Conservation (phyloP, 2,888 invertebrate genomes). For the Xanthia togata region DNA sequence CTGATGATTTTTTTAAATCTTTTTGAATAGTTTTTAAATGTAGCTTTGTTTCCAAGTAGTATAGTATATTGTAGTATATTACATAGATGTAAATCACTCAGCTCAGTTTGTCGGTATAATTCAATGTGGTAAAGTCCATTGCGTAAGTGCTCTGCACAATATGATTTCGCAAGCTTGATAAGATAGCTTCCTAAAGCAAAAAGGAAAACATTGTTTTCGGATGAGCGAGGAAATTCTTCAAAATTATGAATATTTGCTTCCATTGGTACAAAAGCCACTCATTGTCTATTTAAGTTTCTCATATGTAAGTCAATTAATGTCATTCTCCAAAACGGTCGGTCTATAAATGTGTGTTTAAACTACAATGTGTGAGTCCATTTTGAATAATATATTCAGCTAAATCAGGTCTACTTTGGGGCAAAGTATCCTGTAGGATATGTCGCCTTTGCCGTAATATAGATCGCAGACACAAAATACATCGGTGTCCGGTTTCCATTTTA, state of each 20-base stretch:
- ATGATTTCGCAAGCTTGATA: not conserved
- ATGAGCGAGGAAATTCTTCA: not conserved
- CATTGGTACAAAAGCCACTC: slow-evolving; percentile 1
- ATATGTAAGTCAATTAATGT: not conserved
- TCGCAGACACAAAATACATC: too few species aligned
- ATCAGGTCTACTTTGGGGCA: not conserved
- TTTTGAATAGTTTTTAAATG: too few species aligned
- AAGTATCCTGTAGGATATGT: not conserved
- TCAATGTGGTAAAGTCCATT: too few species aligned
- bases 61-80: not conserved
- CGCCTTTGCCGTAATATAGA: not conserved
- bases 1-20: too few species aligned
- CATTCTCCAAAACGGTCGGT: not conserved
- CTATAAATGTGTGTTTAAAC: too few species aligned
- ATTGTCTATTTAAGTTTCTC: not conserved
- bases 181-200: not conserved
- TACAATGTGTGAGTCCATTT: too few species aligned
- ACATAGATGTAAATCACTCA: not conserved
- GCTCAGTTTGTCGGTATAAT: not conserved
- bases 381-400: not conserved
- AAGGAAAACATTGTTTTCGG: slow-evolving; percentile 1
- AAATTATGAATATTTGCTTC: slow-evolving; percentile 1
- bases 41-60: too few species aligned
- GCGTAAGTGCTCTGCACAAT: not conserved
- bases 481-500: too few species aligned